phyloP scores from a whole-genome alignment of 1,140 invertebrate genomes.

The Ephestia elutella region DNA sequence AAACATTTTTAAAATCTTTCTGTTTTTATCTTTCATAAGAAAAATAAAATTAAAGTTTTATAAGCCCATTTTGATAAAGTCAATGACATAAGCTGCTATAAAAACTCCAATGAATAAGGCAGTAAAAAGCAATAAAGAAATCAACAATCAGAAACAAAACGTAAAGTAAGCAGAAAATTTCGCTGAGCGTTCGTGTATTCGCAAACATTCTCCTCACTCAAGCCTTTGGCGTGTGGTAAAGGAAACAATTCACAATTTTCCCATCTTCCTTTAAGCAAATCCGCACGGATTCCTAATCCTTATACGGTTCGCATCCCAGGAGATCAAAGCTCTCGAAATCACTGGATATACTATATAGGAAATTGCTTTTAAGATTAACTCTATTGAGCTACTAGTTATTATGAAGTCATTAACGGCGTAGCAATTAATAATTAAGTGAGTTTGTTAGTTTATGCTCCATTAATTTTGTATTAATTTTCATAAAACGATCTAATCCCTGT shows the following conservation, averaged over 20 bases:
- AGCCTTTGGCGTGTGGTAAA: slow-evolving; percentile 40
- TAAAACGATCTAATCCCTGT: too few species aligned
- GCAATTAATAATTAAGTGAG: too few species aligned
- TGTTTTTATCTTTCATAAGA: too few species aligned
- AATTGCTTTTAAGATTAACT: slow-evolving; percentile 1
- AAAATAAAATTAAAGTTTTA: background rate
- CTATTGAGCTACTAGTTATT: background rate
- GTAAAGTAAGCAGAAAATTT: slow-evolving; percentile 29
- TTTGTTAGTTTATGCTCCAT: too few species aligned
- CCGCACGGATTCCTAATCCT: slow-evolving; percentile 60
- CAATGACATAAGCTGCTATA: slow-evolving; percentile 8
- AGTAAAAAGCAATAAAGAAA: slow-evolving; percentile 13
- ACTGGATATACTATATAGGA: slow-evolving; percentile 26
- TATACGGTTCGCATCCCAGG: slow-evolving; percentile 43
- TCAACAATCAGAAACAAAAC: slow-evolving; percentile 17
- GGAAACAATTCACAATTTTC: slow-evolving; percentile 63
- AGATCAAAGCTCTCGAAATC: slow-evolving; percentile 40
- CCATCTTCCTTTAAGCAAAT: slow-evolving; percentile 59
- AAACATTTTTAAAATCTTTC: too few species aligned
- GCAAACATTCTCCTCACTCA: slow-evolving; percentile 35
- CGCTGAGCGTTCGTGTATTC: slow-evolving; percentile 24
- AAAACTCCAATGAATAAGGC: background rate
- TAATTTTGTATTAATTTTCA: too few species aligned
- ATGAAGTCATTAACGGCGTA: background rate
- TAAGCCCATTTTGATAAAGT: background rate